phyloP scores from a whole-genome alignment of 2,888 invertebrate species.

The Aplocera efformata region DNA sequence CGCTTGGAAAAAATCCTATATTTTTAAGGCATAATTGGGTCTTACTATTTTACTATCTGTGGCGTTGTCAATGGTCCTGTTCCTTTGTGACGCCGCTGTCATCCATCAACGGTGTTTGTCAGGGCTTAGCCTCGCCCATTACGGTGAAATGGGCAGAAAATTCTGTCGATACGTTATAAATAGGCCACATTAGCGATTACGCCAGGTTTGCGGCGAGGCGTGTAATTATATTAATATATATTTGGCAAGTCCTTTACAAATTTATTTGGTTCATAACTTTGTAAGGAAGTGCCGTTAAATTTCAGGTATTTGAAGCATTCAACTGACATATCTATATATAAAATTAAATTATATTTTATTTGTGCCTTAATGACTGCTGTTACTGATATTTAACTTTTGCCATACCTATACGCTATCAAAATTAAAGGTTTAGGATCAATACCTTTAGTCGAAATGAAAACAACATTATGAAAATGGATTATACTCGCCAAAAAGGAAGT shows the following conservation, averaged over 20 bases:
- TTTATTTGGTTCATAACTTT: neutral
- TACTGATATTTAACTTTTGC: no score
- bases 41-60: constrained; percentile 20
- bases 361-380: no score
- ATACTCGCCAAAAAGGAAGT: no score
- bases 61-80: constrained; percentile 62
- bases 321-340: no score
- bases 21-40: constrained; percentile 53
- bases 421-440: no score
- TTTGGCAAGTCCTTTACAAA: constrained; percentile 6
- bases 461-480: no score
- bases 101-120: constrained; percentile 68
- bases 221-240: constrained; percentile 42
- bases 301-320: no score
- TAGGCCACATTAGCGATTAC: constrained; percentile 61
- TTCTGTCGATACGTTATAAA: constrained; percentile 58
- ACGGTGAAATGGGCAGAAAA: constrained; percentile 70
- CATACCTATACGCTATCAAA: no score
- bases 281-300: neutral
- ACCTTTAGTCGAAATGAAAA: no score
- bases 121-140: constrained; percentile 49
- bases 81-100: constrained; percentile 63
- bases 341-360: no score
- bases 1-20: constrained; percentile 52
- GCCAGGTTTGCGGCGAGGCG: constrained; percentile 36